These are phyloP conservation scores for Tympanuchus pallidicinctus DNA, from an alignment of 2,113 vertebrate species.

Conservation along the genomic window DNA sequence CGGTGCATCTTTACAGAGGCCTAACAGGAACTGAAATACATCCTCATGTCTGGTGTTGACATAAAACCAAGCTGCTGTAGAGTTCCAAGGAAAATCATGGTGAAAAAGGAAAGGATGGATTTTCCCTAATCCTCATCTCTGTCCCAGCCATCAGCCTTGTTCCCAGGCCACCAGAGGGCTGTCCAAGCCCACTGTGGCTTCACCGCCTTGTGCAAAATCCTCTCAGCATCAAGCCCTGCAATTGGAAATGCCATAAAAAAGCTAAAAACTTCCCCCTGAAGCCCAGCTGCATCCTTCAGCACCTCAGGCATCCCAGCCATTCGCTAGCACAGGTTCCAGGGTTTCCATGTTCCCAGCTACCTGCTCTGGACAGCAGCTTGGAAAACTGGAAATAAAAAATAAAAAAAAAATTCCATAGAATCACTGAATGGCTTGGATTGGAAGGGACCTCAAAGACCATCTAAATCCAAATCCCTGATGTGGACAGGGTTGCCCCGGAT, in stretches of 20 bases:
- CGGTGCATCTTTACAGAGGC: background rate
- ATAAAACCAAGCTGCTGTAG: background rate
- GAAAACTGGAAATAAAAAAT: background rate
- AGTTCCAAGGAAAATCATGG: background rate
- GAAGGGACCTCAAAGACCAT: too few species aligned
- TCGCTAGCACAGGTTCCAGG: background rate
- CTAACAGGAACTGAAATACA: background rate
- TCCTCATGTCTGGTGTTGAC: background rate
- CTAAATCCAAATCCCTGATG: too few species aligned
- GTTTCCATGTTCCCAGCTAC: background rate
- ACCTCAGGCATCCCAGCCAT: background rate
- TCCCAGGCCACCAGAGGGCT: conserved; percentile 38
- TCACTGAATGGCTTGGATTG: too few species aligned
- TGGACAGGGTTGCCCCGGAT: too few species aligned
- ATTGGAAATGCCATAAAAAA: background rate
- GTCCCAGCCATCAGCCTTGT: background rate
- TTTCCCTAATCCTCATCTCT: background rate
- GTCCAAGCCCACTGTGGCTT: background rate
- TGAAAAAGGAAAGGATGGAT: background rate
- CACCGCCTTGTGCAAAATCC: fast-evolving
- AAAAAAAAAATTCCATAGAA: background rate
- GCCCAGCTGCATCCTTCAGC: background rate
- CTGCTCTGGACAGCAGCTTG: fast-evolving
- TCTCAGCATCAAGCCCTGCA: background rate
- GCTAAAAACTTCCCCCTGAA: background rate